Base-by-base conservation (phyloP, 2,888 invertebrate species). In the Chymomyza caudatula region DNA sequence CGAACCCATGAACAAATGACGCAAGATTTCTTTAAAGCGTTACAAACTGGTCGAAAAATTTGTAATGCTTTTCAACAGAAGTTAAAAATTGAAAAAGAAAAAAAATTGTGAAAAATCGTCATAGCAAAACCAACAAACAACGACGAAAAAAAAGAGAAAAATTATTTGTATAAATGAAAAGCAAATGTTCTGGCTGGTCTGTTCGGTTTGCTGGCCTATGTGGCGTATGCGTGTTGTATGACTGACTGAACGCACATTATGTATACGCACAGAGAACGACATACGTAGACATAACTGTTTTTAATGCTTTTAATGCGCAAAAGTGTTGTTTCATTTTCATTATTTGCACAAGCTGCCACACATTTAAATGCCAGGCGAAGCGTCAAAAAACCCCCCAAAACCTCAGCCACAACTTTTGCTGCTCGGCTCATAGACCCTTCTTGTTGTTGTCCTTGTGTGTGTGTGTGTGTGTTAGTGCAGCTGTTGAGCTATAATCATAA, bases 401-500 rank as follows among this genome's bases (percentile, higher is more conserved):
- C 17, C 5, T 15, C 8, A n/a, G 2, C 3, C 47, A 43, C 47
- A 37, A 37, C 8, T 49, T 15, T 19, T 49, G 29, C 49, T 23
- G 29, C 29, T 51, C 49, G 37, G n/a, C 29, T 51, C 37, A 29
- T 59, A 20, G 19, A n/a, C 22, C 71, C 71, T 74, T 49, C n/a
- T 20, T 37, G 17, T 47, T 29, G 15, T 47, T 47, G 37, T 17
- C 5, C 51, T 15, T 23, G 37, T 42, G 20, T 53, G 20, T 51
- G 20, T 44, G n/a, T 49, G 59, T 53, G 13, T 37, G 29, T 63
- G 65, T 69, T 67, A 76, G 72, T 82, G 82, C 78, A 80, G 85
- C 75, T 78, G 85, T 77, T 85, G 85, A 85, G 85, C 85, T 82
- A 84, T 86, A 87, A 86, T 82, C 87, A 86, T 86, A 86, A 86